These are phyloP conservation scores for Magallana nippona DNA, from an alignment of 2,888 invertebrate species.

Conservation along the genomic window DNA sequence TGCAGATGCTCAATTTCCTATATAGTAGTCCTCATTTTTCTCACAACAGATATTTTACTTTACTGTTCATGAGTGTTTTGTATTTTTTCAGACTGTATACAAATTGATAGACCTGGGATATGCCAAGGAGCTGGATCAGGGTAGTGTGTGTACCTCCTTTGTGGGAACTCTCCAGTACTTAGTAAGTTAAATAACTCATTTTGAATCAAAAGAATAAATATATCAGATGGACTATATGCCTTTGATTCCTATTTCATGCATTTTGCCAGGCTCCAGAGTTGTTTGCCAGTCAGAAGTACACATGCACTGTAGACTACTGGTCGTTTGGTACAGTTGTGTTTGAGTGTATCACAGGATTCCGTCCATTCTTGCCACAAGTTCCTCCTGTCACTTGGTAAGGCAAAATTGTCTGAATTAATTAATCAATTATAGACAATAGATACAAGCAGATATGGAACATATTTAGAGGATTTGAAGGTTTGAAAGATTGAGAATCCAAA, in stretches of 20 bases:
- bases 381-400: constrained; percentile 85
- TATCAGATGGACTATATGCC: too few species aligned
- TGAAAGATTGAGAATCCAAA: not conserved
- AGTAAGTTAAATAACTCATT: constrained; percentile 81
- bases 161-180: constrained; percentile 94
- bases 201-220: too few species aligned
- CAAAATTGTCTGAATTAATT: not conserved
- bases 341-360: constrained; percentile 89
- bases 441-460: too few species aligned
- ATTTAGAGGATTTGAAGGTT: too few species aligned
- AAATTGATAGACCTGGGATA: constrained; percentile 95
- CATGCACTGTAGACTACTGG: constrained; percentile 94
- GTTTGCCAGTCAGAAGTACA: constrained; percentile 83
- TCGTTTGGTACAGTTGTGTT: constrained; percentile 92
- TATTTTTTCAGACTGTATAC: constrained; percentile 82
- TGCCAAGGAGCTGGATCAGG: constrained; percentile 90
- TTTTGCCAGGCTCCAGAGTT: constrained; percentile 80
- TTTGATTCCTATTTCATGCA: too few species aligned
- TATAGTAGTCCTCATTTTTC: not conserved
- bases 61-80: not conserved
- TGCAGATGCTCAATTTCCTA: not conserved
- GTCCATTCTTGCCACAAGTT: constrained; percentile 91
- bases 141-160: constrained; percentile 89
- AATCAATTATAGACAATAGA: too few species aligned
- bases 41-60: not conserved